Percentiles rank a stretch among this genome's conserved stretches.
These are phyloP conservation scores for Drosophila nigrodunni DNA, from an alignment of 1,140 invertebrate species.

Conservation along the genomic window DNA sequence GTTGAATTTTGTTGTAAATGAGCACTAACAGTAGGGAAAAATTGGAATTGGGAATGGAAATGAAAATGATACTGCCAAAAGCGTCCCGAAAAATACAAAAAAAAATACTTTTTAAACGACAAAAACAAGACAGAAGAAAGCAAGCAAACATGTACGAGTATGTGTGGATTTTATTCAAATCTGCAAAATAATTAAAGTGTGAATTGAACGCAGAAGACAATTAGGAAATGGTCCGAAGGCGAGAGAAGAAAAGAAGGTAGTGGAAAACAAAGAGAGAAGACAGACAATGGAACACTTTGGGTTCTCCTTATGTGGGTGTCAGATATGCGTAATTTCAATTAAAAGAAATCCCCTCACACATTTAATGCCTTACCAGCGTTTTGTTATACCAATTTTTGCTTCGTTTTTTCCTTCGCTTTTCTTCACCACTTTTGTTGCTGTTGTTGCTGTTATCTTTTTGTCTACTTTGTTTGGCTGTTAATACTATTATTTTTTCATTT, in stretches of 20 bases:
- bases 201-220: constrained; percentile 69
- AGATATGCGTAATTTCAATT: constrained; percentile 62
- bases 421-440: background rate
- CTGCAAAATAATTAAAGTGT: constrained; percentile 76
- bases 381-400: constrained; percentile 3
- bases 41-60: constrained; percentile 40
- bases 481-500: constrained; percentile 78
- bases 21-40: constrained; percentile 49
- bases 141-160: constrained; percentile 15
- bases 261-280: background rate
- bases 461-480: constrained; percentile 48
- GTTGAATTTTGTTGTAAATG: constrained; percentile 53
- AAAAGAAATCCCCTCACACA: constrained; percentile 25
- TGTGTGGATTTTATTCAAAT: constrained; percentile 74
- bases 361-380: constrained; percentile 28
- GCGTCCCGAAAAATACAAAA: constrained; percentile 48
- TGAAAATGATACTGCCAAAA: constrained; percentile 63
- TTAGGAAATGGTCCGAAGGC: constrained; percentile 67
- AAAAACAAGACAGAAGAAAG: constrained; percentile 47
- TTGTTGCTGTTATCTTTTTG: constrained; percentile 7
- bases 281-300: constrained; percentile 7
- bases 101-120: constrained; percentile 47
- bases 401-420: constrained; percentile 17
- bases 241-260: background rate
- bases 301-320: constrained; percentile 19